Base-by-base conservation (phyloP, 92 coral and sea anemone genomes). In the Micromussa lordhowensis region DNA sequence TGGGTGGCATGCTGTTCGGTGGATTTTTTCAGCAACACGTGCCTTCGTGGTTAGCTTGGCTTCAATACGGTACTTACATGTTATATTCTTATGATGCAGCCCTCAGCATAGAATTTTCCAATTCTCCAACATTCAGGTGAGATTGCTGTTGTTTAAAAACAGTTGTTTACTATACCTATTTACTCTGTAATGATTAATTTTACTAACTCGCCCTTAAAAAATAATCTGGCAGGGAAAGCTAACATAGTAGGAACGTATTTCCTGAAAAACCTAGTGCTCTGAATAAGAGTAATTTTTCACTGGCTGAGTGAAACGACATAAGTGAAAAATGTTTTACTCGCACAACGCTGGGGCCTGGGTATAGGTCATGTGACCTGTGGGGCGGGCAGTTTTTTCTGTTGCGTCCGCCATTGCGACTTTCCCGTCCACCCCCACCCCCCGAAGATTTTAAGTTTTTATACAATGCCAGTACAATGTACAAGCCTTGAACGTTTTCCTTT, bases 41-140 rank as follows among this genome's bases (percentile, higher is more conserved):
- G 0, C 99, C 99, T 0, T n/a, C 92, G 3, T 97, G 99, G 99
- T 82, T 97, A 72, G 34, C 77, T 18, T 97, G 99, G 99, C 75
- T 91, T 51, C 92, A 93, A 14, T 92, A 94, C 38, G 0, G 90
- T 48, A 88, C 98, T 34, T 97, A 90, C 73, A 31, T 95, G 55
- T 76, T 90, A 12, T 97, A 95, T 83, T 83, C 99, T 15, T 97
- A 80, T 88, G 93, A 94, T 15, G 96, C 93, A 32, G 82, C 88
- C 61, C 88, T 94, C 68, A 81, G 82, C 51, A 79, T 91, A 54
- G 99, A 97, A 90, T 97, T 97, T 70, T 36, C 80, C 26, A 89
- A 93, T 5, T 95, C 98, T 15, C 92, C 90, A 0, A 71, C 96
- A 1, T 95, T 95, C 89, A 91, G 92, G 98, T 93, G 85, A 49